A percentile compares a stretch with the other conserved stretches of the same genome.
Evolutionary conservation across 2,113 vertebrate genomes (phyloP).

Genomic region (Carassius gibelio): DNA sequence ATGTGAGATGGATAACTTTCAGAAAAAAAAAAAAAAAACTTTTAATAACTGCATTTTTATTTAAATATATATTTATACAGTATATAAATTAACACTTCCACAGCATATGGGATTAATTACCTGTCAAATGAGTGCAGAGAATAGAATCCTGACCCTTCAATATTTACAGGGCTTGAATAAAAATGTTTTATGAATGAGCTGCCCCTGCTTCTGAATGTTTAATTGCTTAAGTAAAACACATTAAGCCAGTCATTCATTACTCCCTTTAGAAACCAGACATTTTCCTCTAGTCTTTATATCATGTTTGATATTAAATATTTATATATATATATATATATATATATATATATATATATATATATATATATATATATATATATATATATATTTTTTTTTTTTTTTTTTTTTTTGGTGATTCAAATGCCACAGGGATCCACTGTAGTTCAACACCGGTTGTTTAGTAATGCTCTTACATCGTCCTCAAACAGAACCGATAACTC

Average conservation of each 20-base stretch:
- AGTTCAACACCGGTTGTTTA: not conserved
- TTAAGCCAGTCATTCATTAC: constrained; percentile 40
- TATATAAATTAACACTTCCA: not conserved
- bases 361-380: no score
- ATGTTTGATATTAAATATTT: not conserved
- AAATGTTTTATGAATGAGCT: constrained; percentile 42
- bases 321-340: no score
- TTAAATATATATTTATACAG: no score
- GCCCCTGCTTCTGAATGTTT: constrained; percentile 23
- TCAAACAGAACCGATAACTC: constrained; percentile 21
- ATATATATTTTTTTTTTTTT: not conserved
- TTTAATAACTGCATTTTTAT: no score
- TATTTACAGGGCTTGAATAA: constrained; percentile 41
- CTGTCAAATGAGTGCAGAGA: constrained; percentile 14
- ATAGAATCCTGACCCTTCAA: constrained; percentile 25
- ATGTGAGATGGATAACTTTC: no score
- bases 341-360: no score
- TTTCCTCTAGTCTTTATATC: not conserved
- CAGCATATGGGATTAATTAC: constrained; percentile 12
- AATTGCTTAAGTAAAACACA: constrained; percentile 45
- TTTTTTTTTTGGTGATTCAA: not conserved
- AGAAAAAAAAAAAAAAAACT: no score
- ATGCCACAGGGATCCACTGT: not conserved
- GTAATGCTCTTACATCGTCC: not conserved
- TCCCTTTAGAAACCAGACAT: not conserved